Evolutionary conservation across 1,140 invertebrate genomes (phyloP).

Genomic region (Anthonomus grandis): DNA sequence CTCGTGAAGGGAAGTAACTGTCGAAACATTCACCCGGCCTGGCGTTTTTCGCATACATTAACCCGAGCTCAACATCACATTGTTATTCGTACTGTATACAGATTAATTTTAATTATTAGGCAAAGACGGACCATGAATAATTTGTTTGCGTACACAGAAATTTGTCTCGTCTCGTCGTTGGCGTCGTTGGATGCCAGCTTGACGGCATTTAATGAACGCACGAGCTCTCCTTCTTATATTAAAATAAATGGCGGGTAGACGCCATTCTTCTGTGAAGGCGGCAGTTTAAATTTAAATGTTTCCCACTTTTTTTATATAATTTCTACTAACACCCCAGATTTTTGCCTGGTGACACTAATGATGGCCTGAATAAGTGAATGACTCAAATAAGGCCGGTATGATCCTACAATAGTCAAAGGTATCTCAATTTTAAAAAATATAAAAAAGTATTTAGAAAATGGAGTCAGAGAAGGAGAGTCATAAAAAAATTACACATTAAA

Average conservation of each 20-base stretch:
- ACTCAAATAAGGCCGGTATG: no score
- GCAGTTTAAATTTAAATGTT: slow-evolving; percentile 22
- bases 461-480: no score
- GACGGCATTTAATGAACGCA: slow-evolving; percentile 25
- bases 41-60: slow-evolving; percentile 28
- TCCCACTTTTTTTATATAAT: slow-evolving; percentile 14
- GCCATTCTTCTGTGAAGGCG: slow-evolving; percentile 7
- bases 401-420: no score
- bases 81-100: slow-evolving; percentile 30
- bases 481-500: no score
- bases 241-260: slow-evolving; percentile 27
- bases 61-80: slow-evolving; percentile 12
- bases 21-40: slow-evolving; percentile 10
- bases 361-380: no score
- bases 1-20: slow-evolving; percentile 11
- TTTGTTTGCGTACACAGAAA: slow-evolving; percentile 28
- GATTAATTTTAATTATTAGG: slow-evolving; percentile 31
- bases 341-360: no score
- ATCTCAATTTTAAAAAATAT: no score
- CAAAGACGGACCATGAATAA: slow-evolving; percentile 30
- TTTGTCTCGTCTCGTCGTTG: slow-evolving; percentile 27
- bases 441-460: no score
- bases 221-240: slow-evolving; percentile 26
- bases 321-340: slow-evolving; percentile 22
- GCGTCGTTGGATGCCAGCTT: slow-evolving; percentile 17